Evolutionary conservation across 2,113 vertebrate species (phyloP), one percentile per base, ranked within the genome.

Genomic region (Axis porcinus): DNA sequence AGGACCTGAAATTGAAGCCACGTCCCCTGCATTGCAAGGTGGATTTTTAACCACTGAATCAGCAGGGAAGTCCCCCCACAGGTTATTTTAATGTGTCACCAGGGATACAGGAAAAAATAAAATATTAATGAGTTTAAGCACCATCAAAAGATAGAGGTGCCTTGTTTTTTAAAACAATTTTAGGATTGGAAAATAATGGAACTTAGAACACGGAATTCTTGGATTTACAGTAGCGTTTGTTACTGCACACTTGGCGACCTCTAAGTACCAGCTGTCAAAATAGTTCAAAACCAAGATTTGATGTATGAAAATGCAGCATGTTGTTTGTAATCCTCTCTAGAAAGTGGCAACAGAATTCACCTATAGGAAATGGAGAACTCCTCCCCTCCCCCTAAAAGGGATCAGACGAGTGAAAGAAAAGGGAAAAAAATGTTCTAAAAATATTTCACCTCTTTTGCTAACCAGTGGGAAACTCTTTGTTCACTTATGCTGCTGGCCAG

Each of bases 341-440:
- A 33, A 47, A 54, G 14, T 19, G 55, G 4, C 13, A 15, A 16
- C 40, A 57, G 47, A 45, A 14, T 33, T 78, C 40, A 62, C 55
- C 87, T 47, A 1, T 19, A 19, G 50, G 52, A 30, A 78, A 16
- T 3, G 58, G 27, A 85, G 79, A 33, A 0, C 3, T 16, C 58
- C 1, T 33, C 5, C 45, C 21, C 3, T 5, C 0, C 4, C 6
- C 3, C 12, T 1, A 27, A 70, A 78, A 86, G 15, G 78, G 9
- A 17, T n/a, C 78, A 89, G 58, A 28, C 2, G 17, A 81, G 23
- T 28, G 2, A 30, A 64, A 83, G 28, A 30, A 83, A 60, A 90
- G n/a, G 25, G 78, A 60, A 90, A n/a, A 45, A 91, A 47, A 6
- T 23, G 27, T 43, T 79, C 87, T 87, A 40, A 36, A 74, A 97